Conservation (phyloP, 1,140 invertebrate genomes). For the Metaphire vulgaris region DNA sequence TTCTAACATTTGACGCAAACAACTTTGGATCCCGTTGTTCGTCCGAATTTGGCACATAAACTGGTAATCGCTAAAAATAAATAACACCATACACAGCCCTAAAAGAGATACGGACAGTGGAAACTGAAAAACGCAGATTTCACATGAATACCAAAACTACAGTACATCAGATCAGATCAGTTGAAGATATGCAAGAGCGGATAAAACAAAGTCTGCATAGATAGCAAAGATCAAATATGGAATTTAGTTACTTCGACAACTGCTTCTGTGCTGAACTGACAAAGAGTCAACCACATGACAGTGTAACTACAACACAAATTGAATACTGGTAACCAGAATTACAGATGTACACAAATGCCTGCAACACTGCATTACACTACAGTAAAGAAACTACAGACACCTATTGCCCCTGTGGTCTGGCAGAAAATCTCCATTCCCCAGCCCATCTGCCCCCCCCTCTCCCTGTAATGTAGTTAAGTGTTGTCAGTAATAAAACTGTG, state of each 20-base stretch:
- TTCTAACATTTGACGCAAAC: constrained; percentile 81
- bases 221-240: background rate
- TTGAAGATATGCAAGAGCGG: background rate
- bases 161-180: too few species aligned
- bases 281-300: constrained; percentile 80
- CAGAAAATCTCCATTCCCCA: too few species aligned
- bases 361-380: too few species aligned
- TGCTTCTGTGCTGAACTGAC: constrained; percentile 78
- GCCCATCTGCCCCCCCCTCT: too few species aligned
- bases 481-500: too few species aligned
- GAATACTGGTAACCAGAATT: background rate
- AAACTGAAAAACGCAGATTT: constrained; percentile 14
- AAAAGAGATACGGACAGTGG: constrained; percentile 14
- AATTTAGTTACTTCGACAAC: constrained; percentile 67
- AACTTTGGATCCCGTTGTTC: constrained; percentile 80
- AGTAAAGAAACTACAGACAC: too few species aligned
- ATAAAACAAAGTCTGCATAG: background rate
- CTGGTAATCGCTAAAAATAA: constrained; percentile 67
- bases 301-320: constrained; percentile 60
- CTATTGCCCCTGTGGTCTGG: too few species aligned
- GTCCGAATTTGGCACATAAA: constrained; percentile 77
- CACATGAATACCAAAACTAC: constrained; percentile 11
- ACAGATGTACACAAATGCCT: too few species aligned
- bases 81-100: too few species aligned
- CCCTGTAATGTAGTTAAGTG: too few species aligned